These are phyloP conservation scores for Gulo gulo DNA, from an alignment of 2,113 vertebrate genomes.

Conservation along the genomic window DNA sequence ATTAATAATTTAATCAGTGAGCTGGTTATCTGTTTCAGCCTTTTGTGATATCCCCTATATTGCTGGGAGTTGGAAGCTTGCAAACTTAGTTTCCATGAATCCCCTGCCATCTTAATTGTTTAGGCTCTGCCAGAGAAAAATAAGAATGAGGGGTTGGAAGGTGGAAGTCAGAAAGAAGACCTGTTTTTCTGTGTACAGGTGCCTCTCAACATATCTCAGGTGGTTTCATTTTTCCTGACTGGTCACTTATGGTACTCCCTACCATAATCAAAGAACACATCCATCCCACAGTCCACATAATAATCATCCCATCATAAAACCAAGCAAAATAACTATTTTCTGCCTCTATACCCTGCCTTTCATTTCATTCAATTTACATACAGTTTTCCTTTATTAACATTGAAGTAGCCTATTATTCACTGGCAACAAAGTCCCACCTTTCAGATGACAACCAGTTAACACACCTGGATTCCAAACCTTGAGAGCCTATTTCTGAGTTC, in stretches of 20 bases:
- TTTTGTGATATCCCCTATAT: neutral
- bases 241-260: neutral
- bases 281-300: neutral
- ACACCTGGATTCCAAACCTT: neutral
- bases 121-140: neutral
- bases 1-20: neutral
- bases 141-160: neutral
- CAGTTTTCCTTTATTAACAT: neutral
- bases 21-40: neutral
- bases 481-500: neutral
- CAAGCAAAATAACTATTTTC: neutral
- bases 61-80: neutral
- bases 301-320: neutral
- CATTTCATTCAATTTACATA: neutral
- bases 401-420: neutral
- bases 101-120: neutral
- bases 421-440: neutral
- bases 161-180: accelerated
- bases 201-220: neutral
- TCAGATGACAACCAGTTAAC: neutral
- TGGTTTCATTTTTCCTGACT: neutral
- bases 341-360: neutral
- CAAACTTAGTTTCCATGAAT: neutral
- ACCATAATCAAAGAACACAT: neutral
- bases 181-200: neutral